Evolutionary conservation across 2,113 vertebrate genomes (phyloP).

Genomic region (Mugil cephalus): DNA sequence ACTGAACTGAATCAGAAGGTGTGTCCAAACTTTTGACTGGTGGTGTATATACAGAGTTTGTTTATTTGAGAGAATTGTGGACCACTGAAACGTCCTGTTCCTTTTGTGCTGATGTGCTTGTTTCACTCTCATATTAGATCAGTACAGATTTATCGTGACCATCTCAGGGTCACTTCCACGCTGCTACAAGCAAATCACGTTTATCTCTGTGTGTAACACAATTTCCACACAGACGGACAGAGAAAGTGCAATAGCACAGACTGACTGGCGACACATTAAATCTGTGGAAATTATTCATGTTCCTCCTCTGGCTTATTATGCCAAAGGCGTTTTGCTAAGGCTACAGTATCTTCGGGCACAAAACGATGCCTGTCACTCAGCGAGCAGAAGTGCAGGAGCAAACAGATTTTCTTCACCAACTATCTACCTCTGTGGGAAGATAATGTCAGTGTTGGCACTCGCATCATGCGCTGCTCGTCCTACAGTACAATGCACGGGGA

Average conservation of each 20-base stretch:
- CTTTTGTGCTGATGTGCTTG: conserved; percentile 13
- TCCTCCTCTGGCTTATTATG: conserved; percentile 22
- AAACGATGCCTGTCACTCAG: conserved; percentile 50
- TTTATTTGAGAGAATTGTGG: conserved; percentile 20
- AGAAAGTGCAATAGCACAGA: background rate
- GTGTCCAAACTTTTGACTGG: no score
- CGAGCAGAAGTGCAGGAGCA: conserved; percentile 24
- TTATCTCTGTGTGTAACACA: conserved; percentile 1
- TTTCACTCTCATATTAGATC: conserved; percentile 14
- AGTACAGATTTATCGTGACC: conserved; percentile 31
- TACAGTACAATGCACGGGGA: background rate
- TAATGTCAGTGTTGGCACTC: background rate
- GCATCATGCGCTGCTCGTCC: background rate
- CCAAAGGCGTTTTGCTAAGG: conserved; percentile 38
- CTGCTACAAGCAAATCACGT: conserved; percentile 24
- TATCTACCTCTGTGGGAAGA: conserved; percentile 24
- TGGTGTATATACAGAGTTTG: background rate
- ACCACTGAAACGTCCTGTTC: conserved; percentile 5
- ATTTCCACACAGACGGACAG: no score
- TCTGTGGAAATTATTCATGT: conserved; percentile 51
- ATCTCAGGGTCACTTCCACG: conserved; percentile 25
- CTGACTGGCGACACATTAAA: background rate
- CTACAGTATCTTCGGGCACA: conserved; percentile 21
- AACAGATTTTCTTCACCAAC: conserved; percentile 26
- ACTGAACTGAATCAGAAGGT: no score